Evolutionary conservation across 1,140 invertebrate genomes (phyloP), one percentile per base, ranked within the genome.

Genomic region (Zaprionus taronus): DNA sequence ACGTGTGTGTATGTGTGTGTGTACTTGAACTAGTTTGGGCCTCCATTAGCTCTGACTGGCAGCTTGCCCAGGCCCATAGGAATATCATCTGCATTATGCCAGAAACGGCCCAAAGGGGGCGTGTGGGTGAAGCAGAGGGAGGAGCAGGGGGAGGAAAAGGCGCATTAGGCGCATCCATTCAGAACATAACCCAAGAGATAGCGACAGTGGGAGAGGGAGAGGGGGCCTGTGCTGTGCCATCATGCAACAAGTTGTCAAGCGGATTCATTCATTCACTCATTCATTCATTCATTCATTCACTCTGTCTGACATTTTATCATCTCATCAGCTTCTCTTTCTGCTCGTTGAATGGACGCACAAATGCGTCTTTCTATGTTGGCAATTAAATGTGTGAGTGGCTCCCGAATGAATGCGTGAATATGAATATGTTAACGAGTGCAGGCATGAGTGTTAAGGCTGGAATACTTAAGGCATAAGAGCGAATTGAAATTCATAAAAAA

Each of bases 11-110:
- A 28, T 41, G 51, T 60, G 71, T 34, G 64, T 79, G 64, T 79
- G 77, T 89, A 77, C 85, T 89, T 89, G 79, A 90, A 89, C 85
- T 82, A 90, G 72, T 90, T 84, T 75, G 61, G 69, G 67, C 72
- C 63, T 74, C 77, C 80, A 82, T 77, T 81, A 71, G 72, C 77
- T 63, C 61, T 68, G 49, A 72, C 67, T 86, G 80, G 83, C 83
- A 77, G 22, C 11, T 69, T 81, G 85, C 84, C 85, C 80, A 80
- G 36, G 58, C 76, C 76, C 65, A 65, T 76, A 41, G 58, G 63
- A 60, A 53, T 80, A 77, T 38, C 41, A 44, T 44, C 41, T 44
- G 24, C 57, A 49, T 64, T 79, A 67, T 62, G 72, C 66, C 36
- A 61, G 34, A 15, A 53, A 6, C n/a, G 22, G 6, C 41, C 28